Evolutionary conservation across 2,113 vertebrate species (phyloP).

Genomic region (Carollia perspicillata): DNA sequence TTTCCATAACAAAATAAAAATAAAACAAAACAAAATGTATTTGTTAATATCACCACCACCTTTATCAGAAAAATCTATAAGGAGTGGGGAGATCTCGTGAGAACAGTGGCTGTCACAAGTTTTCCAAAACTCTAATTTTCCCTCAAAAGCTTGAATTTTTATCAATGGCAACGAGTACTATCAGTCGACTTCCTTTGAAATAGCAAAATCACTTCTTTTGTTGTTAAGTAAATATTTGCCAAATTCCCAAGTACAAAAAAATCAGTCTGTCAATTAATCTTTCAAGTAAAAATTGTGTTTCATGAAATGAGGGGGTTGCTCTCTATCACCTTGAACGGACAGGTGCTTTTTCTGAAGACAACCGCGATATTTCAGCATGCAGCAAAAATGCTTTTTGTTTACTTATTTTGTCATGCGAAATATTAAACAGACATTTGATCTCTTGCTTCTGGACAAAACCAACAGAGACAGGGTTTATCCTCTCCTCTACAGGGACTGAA

Average conservation of each 20-base stretch:
- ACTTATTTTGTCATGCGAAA: not conserved
- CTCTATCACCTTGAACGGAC: not conserved
- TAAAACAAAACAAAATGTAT: not conserved
- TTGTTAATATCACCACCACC: not conserved
- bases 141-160: not conserved
- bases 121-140: constrained; percentile 4
- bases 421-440: not conserved
- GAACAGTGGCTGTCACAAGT: not conserved
- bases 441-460: not conserved
- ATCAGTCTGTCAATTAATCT: not conserved
- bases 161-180: not conserved
- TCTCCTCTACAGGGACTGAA: not conserved
- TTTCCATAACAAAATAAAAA: not conserved
- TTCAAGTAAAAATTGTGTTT: not conserved
- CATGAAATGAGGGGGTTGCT: not conserved
- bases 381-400: not conserved
- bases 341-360: not conserved
- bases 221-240: not conserved
- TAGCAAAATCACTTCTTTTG: not conserved
- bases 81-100: not conserved
- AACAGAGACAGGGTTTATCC: not conserved
- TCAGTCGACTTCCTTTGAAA: not conserved
- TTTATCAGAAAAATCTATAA: not conserved
- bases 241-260: not conserved
- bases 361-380: not conserved